Conservation (phyloP, 2,888 invertebrate species). For the Dryocosmus kuriphilus region DNA sequence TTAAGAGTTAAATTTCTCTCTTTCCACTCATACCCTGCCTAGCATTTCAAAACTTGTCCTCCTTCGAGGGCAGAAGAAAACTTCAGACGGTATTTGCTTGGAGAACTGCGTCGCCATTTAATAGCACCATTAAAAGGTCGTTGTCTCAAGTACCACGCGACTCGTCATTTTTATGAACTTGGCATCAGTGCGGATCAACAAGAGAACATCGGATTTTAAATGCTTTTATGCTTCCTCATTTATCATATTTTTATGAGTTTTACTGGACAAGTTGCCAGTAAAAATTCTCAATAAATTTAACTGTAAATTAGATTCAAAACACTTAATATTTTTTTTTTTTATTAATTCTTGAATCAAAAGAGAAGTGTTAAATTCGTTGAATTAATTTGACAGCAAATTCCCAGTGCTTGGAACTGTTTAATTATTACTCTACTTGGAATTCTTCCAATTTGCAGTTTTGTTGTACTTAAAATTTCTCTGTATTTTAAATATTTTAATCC, state of each 20-base stretch:
- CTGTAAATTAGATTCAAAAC: too few relatives aligned
- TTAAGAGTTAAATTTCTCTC: conserved; percentile 37
- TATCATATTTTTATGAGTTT: neutral
- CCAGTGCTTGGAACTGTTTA: too few relatives aligned
- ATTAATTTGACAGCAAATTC: too few relatives aligned
- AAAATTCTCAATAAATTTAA: too few relatives aligned
- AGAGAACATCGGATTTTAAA: neutral
- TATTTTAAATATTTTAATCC: too few relatives aligned
- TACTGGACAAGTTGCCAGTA: neutral
- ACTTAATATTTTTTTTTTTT: too few relatives aligned
- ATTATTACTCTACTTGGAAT: too few relatives aligned
- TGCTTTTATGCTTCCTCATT: neutral
- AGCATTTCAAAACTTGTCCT: conserved; percentile 6
- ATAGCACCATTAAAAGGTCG: conserved; percentile 26
- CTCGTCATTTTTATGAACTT: conserved; percentile 16
- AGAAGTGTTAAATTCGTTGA: too few relatives aligned
- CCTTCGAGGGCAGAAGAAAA: conserved; percentile 1
- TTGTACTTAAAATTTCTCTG: too few relatives aligned
- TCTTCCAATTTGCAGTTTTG: too few relatives aligned
- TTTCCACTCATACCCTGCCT: neutral
- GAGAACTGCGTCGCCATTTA: conserved; percentile 23
- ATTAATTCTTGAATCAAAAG: too few relatives aligned
- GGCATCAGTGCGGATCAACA: neutral
- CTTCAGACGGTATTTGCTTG: conserved; percentile 17
- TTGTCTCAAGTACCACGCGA: neutral